phyloP scores from a whole-genome alignment of 2,888 invertebrate genomes.

The Flexamia atlantica region DNA sequence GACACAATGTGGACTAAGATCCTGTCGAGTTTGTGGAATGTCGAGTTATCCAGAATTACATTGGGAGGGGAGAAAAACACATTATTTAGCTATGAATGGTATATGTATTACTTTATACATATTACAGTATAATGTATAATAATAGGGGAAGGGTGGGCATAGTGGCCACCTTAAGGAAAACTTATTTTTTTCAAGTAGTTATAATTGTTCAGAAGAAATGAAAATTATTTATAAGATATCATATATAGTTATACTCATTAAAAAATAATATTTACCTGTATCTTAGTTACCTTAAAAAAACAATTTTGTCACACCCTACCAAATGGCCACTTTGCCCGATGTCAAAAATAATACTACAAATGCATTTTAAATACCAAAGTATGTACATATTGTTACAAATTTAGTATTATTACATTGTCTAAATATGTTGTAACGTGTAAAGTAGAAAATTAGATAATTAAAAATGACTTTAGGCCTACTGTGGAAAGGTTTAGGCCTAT shows the following conservation, averaged over 20 bases:
- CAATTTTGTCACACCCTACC: constrained; percentile 44
- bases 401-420: constrained; percentile 51
- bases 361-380: constrained; percentile 49
- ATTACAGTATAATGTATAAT: too few species aligned
- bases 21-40: too few species aligned
- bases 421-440: constrained; percentile 22
- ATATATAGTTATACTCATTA: constrained; percentile 47
- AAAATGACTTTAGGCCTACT: constrained; percentile 37
- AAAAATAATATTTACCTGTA: constrained; percentile 45
- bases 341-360: constrained; percentile 57
- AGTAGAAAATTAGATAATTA: constrained; percentile 6
- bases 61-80: too few species aligned
- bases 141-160: constrained; percentile 55
- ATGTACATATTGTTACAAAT: constrained; percentile 56
- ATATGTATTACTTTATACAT: too few species aligned
- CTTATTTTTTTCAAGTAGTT: constrained; percentile 52
- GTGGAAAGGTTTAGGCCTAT: too few species aligned
- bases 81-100: too few species aligned
- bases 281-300: constrained; percentile 54
- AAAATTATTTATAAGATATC: constrained; percentile 50
- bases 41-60: too few species aligned
- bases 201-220: constrained; percentile 53
- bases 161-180: constrained; percentile 58
- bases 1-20: too few species aligned
- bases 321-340: constrained; percentile 61